Evolutionary conservation across 2,888 invertebrate genomes (phyloP).

Genomic region (Orthosia cruda): DNA sequence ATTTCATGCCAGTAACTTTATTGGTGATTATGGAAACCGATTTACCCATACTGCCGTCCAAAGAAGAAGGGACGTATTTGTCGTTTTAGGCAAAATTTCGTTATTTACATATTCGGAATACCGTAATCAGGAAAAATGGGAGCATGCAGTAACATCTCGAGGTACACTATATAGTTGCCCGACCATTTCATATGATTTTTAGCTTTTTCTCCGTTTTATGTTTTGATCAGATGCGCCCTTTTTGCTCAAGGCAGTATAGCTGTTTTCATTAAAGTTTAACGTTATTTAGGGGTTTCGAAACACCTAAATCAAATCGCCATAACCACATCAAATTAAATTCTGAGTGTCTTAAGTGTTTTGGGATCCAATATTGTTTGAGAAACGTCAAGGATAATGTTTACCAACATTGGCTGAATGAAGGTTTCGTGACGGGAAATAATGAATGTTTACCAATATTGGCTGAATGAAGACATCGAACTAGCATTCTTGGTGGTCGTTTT

Average conservation of each 20-base stretch:
- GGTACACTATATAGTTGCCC: no score
- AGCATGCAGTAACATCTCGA: no score
- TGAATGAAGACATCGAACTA: background rate
- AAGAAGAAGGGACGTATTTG: no score
- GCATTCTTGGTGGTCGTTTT: background rate
- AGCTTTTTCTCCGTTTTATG: no score
- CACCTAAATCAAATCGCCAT: slow-evolving; percentile 44
- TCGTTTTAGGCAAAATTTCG: no score
- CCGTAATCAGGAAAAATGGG: no score
- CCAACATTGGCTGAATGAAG: slow-evolving; percentile 8
- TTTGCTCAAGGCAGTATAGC: no score
- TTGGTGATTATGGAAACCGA: background rate
- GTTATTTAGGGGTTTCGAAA: slow-evolving; percentile 32
- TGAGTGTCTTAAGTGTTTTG: slow-evolving; percentile 36
- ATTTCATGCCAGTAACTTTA: background rate
- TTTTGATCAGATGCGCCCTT: no score
- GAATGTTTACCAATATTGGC: slow-evolving; percentile 17
- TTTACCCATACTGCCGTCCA: background rate
- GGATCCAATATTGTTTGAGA: slow-evolving; percentile 7
- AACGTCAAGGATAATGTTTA: slow-evolving; percentile 5
- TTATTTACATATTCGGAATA: no score
- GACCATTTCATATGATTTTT: no score
- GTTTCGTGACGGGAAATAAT: background rate
- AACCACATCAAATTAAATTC: slow-evolving; percentile 36
- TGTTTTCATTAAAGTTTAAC: slow-evolving; percentile 10